These are phyloP conservation scores for Sapajus apella DNA, from an alignment of 2,113 vertebrate genomes.

Conservation along the genomic window DNA sequence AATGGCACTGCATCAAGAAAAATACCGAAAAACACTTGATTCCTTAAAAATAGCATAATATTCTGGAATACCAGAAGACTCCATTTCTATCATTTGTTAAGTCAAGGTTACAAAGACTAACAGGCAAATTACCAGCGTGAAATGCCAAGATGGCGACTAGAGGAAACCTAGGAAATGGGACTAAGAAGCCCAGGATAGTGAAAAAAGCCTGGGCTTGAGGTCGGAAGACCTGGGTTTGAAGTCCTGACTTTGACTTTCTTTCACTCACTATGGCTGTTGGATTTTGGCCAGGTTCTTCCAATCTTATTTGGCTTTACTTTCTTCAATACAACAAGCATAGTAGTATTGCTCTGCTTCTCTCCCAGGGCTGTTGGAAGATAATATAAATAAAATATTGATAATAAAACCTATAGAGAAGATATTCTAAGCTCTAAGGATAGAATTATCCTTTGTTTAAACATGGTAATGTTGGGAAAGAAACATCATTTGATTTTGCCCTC, in stretches of 20 bases:
- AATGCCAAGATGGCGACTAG: neutral
- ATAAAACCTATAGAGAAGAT: neutral
- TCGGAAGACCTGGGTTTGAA: neutral
- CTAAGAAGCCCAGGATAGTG: neutral
- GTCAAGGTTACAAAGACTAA: neutral
- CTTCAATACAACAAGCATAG: neutral
- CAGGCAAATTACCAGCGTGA: neutral
- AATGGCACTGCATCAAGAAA: neutral
- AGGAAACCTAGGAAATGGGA: neutral
- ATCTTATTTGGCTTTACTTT: neutral
- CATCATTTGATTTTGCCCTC: neutral
- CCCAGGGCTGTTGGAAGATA: neutral
- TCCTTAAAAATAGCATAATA: neutral
- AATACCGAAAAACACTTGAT: neutral
- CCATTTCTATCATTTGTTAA: neutral
- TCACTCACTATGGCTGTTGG: neutral
- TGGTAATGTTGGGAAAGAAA: neutral
- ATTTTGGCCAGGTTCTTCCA: neutral
- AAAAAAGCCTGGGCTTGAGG: neutral
- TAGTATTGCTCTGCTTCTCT: neutral
- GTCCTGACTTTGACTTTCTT: neutral
- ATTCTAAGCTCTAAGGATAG: neutral
- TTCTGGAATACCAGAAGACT: neutral
- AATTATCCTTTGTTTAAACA: neutral
- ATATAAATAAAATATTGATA: neutral